Evolutionary conservation across 2,797 vertebrate species (phyloP), one percentile per base, ranked within the genome.

Genomic region (Erithacus rubecula): DNA sequence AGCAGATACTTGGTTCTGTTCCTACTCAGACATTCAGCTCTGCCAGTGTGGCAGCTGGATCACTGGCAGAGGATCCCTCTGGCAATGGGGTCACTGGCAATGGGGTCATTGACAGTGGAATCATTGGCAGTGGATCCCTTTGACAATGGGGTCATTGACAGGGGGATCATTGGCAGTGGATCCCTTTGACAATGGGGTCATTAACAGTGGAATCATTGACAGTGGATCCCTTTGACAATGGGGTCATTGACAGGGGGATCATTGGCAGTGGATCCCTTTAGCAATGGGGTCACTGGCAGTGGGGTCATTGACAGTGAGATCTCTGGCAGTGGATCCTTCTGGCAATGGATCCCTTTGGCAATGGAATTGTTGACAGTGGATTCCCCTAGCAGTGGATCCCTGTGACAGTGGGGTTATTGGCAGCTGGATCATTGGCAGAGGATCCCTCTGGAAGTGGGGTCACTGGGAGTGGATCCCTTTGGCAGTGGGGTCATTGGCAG

Each of bases 1-100:
- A 95, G 93, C 94, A 87, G 90, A 41, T 53, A 53, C 78, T 95
- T 83, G 90, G 94, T 91, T 96, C 92, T 60, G 78, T 93, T 97
- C 92, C 56, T 55, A 12, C 90, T 72, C 53, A 89, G 88, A 88
- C 75, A n/a, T 72, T 96, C 93, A 58, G 83, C 94, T 81, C 91
- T 90, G 94, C 65, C 92, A 87, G 36, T 24, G 94, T 49, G 60
- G 21, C 37, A 64, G 8, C 6, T 44, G 34, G 47, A 18, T n/a
- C 19, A 5, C 0, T 56, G 43, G 59, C 68, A 83, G 6, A 0
- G 1, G n/a, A 65, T n/a, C 18, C 9, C 13, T 30, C 4, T 55
- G 62, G 11, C 7, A 22, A 2, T 19, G 41, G 22, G 30, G 13
- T 34, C 37, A 5, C 3, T 44, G 30, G 21, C 21, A n/a, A 5